Percentiles rank a stretch among this genome's conserved stretches.
phyloP scores from a whole-genome alignment of 2,113 vertebrate species.

The Bungarus multicinctus region DNA sequence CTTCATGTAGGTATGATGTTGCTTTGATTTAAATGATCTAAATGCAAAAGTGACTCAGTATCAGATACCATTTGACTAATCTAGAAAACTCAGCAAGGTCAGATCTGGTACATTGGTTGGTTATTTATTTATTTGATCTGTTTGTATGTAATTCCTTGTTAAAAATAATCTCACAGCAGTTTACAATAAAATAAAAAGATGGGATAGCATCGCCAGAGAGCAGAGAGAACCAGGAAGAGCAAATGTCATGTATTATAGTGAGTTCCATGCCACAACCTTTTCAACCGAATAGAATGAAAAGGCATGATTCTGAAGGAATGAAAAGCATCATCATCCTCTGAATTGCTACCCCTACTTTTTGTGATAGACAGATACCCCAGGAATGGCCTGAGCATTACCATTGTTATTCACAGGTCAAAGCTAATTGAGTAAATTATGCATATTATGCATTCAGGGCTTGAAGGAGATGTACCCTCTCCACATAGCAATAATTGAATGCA shows the following conservation, averaged over 20 bases:
- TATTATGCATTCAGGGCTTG: constrained; percentile 5
- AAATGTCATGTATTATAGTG: not conserved
- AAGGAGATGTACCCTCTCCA: not conserved
- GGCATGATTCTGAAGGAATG: constrained; percentile 27
- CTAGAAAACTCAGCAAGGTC: not conserved
- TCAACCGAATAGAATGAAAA: constrained; percentile 27
- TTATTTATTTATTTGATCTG: not conserved
- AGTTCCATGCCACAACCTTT: constrained; percentile 14
- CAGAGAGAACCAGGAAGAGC: constrained; percentile 17
- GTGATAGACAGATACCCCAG: constrained; percentile 28
- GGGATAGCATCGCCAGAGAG: not conserved
- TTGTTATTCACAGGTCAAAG: constrained; percentile 25
- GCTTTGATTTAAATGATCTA: not conserved
- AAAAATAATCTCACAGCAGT: not conserved
- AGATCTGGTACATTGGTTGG: not conserved
- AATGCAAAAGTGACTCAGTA: not conserved
- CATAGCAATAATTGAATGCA: not conserved
- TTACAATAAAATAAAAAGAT: not conserved
- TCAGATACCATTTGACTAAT: not conserved
- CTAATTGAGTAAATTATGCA: not conserved
- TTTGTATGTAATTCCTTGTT: not conserved
- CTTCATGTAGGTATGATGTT: not conserved
- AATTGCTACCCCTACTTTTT: constrained; percentile 24
- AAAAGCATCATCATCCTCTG: constrained; percentile 30
- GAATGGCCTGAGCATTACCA: constrained; percentile 18